phyloP scores from a whole-genome alignment of 1,140 invertebrate genomes.

The Drosophila repleta region DNA sequence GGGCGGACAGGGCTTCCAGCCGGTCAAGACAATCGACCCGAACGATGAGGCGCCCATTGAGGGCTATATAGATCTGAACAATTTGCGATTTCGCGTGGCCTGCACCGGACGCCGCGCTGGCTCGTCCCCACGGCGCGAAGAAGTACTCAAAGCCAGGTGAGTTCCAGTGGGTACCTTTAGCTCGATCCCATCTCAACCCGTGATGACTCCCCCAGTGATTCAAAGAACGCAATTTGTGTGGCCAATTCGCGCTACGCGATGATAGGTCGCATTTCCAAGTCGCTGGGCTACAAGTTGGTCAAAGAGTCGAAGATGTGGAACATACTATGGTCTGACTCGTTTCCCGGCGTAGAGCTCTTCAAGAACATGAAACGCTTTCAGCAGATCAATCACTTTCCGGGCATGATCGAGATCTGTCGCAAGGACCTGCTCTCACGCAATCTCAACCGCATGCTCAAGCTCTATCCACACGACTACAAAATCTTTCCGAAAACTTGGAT shows the following conservation, averaged over 20 bases:
- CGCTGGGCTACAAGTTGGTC: conserved; percentile 92
- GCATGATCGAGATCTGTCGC: conserved; percentile 94
- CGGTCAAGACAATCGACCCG: not conserved
- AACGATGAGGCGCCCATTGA: conserved; percentile 22
- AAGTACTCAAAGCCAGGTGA: conserved; percentile 37
- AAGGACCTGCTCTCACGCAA: conserved; percentile 94
- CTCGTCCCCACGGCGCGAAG: not conserved
- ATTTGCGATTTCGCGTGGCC: conserved; percentile 64
- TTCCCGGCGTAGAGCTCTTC: conserved; percentile 91
- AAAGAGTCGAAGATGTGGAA: conserved; percentile 93
- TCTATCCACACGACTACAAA: conserved; percentile 94
- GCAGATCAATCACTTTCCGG: conserved; percentile 96
- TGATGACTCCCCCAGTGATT: conserved; percentile 49
- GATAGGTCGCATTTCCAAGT: conserved; percentile 88
- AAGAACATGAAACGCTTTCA: conserved; percentile 96
- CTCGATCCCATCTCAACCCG: no score
- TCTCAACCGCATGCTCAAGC: conserved; percentile 92
- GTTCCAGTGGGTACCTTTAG: no score
- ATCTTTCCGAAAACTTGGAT: conserved; percentile 98
- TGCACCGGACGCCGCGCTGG: conserved; percentile 38
- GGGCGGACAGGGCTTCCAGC: conserved; percentile 17
- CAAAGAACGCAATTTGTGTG: conserved; percentile 86
- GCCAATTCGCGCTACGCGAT: conserved; percentile 90
- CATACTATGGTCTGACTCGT: conserved; percentile 94
- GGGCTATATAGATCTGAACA: conserved; percentile 68